phyloP scores from a whole-genome alignment of 2,888 invertebrate genomes.

The Eupithecia centaureata region DNA sequence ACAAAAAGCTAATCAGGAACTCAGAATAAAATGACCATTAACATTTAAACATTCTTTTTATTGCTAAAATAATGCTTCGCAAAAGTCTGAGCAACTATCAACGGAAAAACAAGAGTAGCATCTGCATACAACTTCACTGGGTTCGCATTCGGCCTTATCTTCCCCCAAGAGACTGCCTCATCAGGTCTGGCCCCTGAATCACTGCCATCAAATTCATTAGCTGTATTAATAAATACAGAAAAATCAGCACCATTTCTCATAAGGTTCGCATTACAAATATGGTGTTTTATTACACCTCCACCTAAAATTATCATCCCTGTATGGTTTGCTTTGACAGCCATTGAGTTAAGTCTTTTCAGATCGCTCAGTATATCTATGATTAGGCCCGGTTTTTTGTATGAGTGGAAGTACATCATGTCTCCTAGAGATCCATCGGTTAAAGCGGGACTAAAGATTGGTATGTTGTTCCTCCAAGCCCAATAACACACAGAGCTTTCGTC shows the following conservation, averaged over 20 bases:
- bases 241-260: slow-evolving; percentile 99
- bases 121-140: slow-evolving; percentile 98
- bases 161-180: slow-evolving; percentile 99
- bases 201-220: slow-evolving; percentile 98
- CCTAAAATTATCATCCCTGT: slow-evolving; percentile 99
- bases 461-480: slow-evolving; percentile 98
- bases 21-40: slow-evolving; percentile 11
- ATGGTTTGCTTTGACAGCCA: slow-evolving; percentile 96
- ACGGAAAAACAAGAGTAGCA: slow-evolving; percentile 96
- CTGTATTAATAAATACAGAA: slow-evolving; percentile 97
- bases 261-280: slow-evolving; percentile 99
- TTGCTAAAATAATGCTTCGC: slow-evolving; percentile 87
- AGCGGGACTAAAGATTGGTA: slow-evolving; percentile 98
- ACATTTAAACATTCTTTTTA: slow-evolving; percentile 78
- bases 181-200: slow-evolving; percentile 99
- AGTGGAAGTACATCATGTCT: slow-evolving; percentile 99
- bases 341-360: slow-evolving; percentile 93
- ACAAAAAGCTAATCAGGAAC: background rate
- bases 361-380: slow-evolving; percentile 97
- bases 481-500: slow-evolving; percentile 97
- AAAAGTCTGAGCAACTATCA: slow-evolving; percentile 98
- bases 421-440: slow-evolving; percentile 98
- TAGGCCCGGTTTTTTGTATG: slow-evolving; percentile 95
- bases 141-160: slow-evolving; percentile 93
- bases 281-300: slow-evolving; percentile 99